Base-by-base conservation (phyloP, 2,888 invertebrate species). In the Watsonalla binaria region DNA sequence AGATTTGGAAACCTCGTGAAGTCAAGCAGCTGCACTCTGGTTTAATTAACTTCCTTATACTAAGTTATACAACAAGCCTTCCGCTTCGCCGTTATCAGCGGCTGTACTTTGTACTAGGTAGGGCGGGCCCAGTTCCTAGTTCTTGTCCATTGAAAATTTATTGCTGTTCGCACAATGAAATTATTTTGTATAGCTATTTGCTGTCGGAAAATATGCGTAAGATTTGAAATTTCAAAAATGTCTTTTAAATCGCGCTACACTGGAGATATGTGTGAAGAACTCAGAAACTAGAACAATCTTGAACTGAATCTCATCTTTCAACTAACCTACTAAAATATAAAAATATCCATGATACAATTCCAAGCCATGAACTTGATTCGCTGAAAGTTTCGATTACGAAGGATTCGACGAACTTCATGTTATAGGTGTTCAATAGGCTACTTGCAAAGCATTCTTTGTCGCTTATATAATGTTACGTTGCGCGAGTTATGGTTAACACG, bases 1-100 rank as follows among this genome's bases (percentile, higher is more conserved):
- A 78, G 77, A 83, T 85, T 86, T 82, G 75, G 81, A 76, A 78
- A 80, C 68, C 58, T 68, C 65, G 62, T 65, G 67, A 70, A 70
- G 69, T 70, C 59, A 63, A 66, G 69, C 76, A 75, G 76, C 78
- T 81, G 80, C 78, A 79, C 72, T 73, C 73, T 64, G 70, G 74
- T 72, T 68, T 64, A 54, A 52, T 62, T 61, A 45, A 68, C 72
- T 77, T 80, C 74, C 75, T 74, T 68, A 66, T 69, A 66, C 67
- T 72, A 62, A 63, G 47, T 51, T 52, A 53, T 56, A 65, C 63
- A 65, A 65, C 54, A 59, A 51, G 57, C 60, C 52, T 62, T 63
- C 60, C 58, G 65, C 65, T 63, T 50, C 54, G 55, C 59, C 62
- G 54, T 57, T 62, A 53, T 54, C 15, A 47, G 14, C 15, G 11